Evolutionary conservation across 1,140 invertebrate genomes (phyloP).

Genomic region (Archivesica marissinica): DNA sequence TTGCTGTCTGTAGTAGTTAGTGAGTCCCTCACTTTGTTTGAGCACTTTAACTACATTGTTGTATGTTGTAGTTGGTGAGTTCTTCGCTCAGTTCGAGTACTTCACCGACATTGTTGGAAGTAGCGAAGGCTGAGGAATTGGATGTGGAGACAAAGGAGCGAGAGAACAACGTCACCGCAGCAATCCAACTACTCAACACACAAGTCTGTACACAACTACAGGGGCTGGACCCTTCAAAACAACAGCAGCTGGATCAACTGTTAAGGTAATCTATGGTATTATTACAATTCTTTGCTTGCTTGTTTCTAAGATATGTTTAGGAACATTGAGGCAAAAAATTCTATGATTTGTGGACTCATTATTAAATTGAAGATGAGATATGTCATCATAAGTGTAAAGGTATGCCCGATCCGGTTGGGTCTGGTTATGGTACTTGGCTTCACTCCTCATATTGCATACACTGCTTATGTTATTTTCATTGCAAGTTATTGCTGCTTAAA

Average conservation of each 20-base stretch:
- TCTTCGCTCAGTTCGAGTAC: conserved; percentile 67
- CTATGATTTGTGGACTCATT: no score
- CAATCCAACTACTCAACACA: conserved; percentile 72
- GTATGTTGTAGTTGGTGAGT: conserved; percentile 64
- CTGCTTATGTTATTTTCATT: no score
- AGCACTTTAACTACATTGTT: not conserved
- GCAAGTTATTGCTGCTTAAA: no score
- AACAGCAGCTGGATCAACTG: conserved; percentile 70
- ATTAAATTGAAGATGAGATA: no score
- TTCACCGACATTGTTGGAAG: conserved; percentile 68
- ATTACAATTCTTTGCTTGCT: no score
- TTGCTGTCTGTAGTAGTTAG: not conserved
- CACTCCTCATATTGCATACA: no score
- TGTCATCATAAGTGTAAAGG: no score
- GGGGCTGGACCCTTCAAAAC: conserved; percentile 72
- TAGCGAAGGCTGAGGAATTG: conserved; percentile 73
- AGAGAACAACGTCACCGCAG: conserved; percentile 69
- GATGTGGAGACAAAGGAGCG: conserved; percentile 74
- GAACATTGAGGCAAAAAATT: no score
- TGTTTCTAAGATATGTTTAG: no score
- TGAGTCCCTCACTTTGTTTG: not conserved
- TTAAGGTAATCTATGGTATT: conserved; percentile 73
- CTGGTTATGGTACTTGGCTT: no score
- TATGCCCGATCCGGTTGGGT: no score
- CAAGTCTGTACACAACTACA: conserved; percentile 71